Conservation (phyloP, 2,888 invertebrate species). For the Artemia sp. region DNA sequence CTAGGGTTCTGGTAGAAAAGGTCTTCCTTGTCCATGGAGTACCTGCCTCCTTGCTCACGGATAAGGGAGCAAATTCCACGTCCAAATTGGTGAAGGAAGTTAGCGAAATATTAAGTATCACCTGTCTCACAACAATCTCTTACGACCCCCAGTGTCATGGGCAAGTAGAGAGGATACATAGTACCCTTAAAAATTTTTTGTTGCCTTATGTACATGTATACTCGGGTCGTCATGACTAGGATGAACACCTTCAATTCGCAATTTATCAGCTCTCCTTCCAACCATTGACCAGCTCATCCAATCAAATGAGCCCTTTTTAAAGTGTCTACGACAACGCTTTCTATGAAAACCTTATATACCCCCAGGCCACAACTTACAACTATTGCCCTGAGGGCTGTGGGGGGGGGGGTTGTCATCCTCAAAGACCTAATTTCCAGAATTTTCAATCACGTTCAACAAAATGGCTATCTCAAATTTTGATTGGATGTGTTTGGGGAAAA, state of each 20-base stretch:
- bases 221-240: neutral
- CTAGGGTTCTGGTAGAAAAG: neutral
- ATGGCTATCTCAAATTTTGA: no score
- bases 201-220: neutral
- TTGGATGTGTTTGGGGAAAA: no score
- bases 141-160: neutral
- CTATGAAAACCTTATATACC: no score
- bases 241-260: neutral
- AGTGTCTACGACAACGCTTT: no score
- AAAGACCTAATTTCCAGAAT: no score
- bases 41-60: constrained; percentile 26
- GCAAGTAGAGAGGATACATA: neutral
- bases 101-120: neutral
- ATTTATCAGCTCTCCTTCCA: neutral
- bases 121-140: neutral
- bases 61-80: constrained; percentile 25
- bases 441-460: no score
- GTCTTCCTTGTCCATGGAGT: constrained; percentile 23
- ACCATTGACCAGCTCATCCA: no score
- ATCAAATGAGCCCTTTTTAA: no score
- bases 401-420: no score
- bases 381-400: no score
- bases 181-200: neutral
- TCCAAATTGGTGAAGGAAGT: constrained; percentile 23
- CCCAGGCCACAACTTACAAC: no score